Base-by-base conservation (phyloP, 2,888 invertebrate genomes). In the Dasypolia templi region DNA sequence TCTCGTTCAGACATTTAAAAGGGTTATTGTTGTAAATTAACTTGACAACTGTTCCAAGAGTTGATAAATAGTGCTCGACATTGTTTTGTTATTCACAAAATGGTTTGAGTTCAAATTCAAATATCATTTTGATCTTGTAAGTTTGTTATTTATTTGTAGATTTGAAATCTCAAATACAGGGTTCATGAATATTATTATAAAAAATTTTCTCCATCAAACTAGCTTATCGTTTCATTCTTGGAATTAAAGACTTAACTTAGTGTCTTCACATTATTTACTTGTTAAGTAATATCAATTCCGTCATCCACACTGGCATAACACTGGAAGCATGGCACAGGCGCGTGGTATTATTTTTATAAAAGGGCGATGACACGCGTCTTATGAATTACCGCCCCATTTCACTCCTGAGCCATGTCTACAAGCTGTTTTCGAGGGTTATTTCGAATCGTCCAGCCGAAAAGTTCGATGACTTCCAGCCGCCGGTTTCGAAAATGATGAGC, bases 21-120 rank as follows among this genome's bases (percentile, higher is more conserved):
- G 32, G 71, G 69, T 79, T 80, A 70, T 78, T 78, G 65, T 74
- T 69, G 26, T 53, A 72, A 69, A 65, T 75, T 46, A 58, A 51
- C 49, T 62, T 64, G 62, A 56, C 55, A 81, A 73, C 59, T 63
- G 44, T 71, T 58, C n/a, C 39, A 63, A 29, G 55, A 70, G 32
- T 72, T 72, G 67, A 29, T n/a, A 59, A 61, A 58, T 59, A 64
- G 58, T 67, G 29, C 46, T 64, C n/a, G 17, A 63, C 29, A 51
- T 66, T 72, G 56, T 81, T 76, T 75, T 62, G 61, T 39, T 42
- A 49, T 51, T n/a, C 17, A 51, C n/a, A 42, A 69, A 79, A 58
- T 59, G 44, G 44, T 65, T 32, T 49, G 11, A 53, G 14, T 72
- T 61, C n/a, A 22, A 42, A 63, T 51, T 62, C 35, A 77, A 64